A percentile compares a stretch with the other conserved stretches of the same genome.
phyloP scores from a whole-genome alignment of 2,113 vertebrate genomes.

The Sander vitreus region DNA sequence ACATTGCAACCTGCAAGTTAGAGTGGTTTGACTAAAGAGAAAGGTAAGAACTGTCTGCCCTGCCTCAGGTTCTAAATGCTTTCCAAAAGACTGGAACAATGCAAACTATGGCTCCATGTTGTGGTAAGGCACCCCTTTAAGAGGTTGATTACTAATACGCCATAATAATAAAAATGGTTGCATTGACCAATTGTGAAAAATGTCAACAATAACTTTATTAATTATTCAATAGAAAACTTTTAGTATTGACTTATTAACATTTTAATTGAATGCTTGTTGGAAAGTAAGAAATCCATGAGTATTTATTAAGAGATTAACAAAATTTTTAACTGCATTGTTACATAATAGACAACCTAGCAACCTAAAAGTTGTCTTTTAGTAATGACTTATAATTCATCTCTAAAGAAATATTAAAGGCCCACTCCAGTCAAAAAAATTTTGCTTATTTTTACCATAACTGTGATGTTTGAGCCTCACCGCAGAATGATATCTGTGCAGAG shows the following conservation, averaged over 20 bases:
- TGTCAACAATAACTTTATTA: too few relatives aligned
- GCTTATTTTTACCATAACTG: too few relatives aligned
- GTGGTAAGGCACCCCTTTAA: background rate
- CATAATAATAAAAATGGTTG: background rate
- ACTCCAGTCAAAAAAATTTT: too few relatives aligned
- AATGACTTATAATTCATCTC: background rate
- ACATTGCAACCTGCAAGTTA: constrained; percentile 13
- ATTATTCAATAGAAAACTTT: background rate
- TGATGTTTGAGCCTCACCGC: background rate
- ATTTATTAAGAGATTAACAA: too few relatives aligned
- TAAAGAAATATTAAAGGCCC: too few relatives aligned
- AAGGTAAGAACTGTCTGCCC: background rate
- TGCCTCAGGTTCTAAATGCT: background rate
- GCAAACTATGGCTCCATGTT: background rate
- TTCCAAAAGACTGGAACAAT: background rate
- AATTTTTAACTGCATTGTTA: background rate
- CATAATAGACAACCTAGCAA: background rate
- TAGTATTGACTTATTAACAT: background rate
- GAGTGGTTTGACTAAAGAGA: constrained; percentile 2
- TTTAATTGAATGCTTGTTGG: background rate
- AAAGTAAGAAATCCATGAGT: background rate
- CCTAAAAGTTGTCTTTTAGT: background rate
- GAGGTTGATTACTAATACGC: background rate
- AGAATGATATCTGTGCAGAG: background rate
- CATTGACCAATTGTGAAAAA: background rate